phyloP scores from a whole-genome alignment of 2,113 vertebrate species.

The Alosa alosa region DNA sequence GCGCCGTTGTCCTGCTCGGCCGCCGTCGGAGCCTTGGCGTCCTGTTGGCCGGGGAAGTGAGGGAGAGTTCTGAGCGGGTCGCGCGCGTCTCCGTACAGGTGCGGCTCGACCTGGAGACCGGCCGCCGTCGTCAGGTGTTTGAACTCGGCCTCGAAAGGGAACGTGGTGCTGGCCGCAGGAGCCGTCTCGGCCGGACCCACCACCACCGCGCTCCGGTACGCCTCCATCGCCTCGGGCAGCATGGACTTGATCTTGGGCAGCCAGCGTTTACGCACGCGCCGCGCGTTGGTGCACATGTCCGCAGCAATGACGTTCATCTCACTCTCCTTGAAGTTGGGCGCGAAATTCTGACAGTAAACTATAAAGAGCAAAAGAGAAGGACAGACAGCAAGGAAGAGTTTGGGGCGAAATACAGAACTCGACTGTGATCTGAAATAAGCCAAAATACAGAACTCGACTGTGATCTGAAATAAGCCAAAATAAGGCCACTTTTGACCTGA shows the following conservation, averaged over 20 bases:
- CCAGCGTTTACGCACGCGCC: conserved; percentile 85
- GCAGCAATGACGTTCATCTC: conserved; percentile 89
- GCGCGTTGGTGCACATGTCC: conserved; percentile 88
- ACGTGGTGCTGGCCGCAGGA: conserved; percentile 54
- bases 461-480: not conserved
- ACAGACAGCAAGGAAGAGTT: not conserved
- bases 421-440: not conserved
- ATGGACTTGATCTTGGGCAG: conserved; percentile 87
- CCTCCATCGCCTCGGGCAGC: conserved; percentile 83
- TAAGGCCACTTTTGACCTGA: not conserved
- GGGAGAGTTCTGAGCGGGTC: conserved; percentile 79
- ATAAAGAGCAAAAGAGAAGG: conserved; percentile 28
- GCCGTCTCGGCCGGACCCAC: conserved; percentile 54
- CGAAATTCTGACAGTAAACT: conserved; percentile 90
- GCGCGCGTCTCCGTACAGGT: conserved; percentile 76
- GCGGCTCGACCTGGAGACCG: conserved; percentile 78
- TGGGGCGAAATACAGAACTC: not conserved
- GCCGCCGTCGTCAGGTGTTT: conserved; percentile 61
- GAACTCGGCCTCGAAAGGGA: conserved; percentile 77
- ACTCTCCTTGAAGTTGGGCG: conserved; percentile 87
- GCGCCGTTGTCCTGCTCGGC: conserved; percentile 26
- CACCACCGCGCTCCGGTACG: conserved; percentile 77
- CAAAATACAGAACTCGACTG: not conserved
- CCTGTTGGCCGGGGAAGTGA: conserved; percentile 61
- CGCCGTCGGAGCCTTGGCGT: conserved; percentile 31